A percentile compares a stretch with the other conserved stretches of the same genome.
Evolutionary conservation across 2,113 vertebrate genomes (phyloP).

Genomic region (Misgurnus mizolepis): DNA sequence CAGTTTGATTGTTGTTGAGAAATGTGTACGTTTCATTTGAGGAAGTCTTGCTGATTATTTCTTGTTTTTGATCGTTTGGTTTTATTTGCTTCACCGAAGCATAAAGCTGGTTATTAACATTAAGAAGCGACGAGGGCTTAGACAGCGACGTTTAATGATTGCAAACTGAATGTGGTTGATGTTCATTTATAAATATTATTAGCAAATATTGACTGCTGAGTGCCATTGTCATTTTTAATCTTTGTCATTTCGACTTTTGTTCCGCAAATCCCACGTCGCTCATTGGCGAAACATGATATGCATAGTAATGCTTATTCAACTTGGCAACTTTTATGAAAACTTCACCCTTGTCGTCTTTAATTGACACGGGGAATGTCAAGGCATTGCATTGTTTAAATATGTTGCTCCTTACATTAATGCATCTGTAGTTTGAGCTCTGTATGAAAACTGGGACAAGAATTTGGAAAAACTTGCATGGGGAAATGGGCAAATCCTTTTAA

Average conservation of each 20-base stretch:
- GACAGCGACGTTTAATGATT: constrained; percentile 1
- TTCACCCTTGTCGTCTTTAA: too few species aligned
- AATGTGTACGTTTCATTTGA: constrained; percentile 5
- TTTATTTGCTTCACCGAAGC: constrained; percentile 19
- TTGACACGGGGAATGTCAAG: too few species aligned
- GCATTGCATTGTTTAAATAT: too few species aligned
- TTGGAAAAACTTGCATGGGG: too few species aligned
- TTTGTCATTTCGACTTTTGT: background rate
- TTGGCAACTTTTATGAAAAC: too few species aligned
- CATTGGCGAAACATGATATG: background rate
- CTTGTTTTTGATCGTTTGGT: constrained; percentile 23
- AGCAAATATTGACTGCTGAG: constrained; percentile 18
- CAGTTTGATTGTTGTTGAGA: background rate
- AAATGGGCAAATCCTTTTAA: constrained; percentile 10
- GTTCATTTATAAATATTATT: constrained; percentile 19
- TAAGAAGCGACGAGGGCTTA: constrained; percentile 5
- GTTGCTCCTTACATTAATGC: background rate
- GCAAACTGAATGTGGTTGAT: background rate
- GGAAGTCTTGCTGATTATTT: background rate
- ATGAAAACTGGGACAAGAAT: background rate
- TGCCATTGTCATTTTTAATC: background rate
- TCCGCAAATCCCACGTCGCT: background rate
- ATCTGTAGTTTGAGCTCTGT: background rate
- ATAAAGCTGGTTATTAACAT: constrained; percentile 27
- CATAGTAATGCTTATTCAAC: background rate